Evolutionary conservation across 2,888 invertebrate genomes (phyloP).

Genomic region (Trachelus stipa): DNA sequence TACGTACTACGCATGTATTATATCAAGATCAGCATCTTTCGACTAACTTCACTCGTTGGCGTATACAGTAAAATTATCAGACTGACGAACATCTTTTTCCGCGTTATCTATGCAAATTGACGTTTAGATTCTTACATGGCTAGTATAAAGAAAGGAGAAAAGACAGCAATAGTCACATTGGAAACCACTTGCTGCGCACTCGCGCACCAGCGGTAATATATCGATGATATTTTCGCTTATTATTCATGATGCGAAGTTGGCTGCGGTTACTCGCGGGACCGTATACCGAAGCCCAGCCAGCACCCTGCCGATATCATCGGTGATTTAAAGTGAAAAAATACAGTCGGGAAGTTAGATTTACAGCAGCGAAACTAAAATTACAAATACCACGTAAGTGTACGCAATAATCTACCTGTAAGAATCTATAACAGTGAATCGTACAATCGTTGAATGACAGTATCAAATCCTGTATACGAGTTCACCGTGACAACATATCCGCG

Average conservation of each 20-base stretch:
- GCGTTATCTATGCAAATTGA: neutral
- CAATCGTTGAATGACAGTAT: neutral
- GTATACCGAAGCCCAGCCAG: constrained; percentile 22
- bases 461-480: neutral
- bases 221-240: constrained; percentile 50
- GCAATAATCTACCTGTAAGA: neutral
- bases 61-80: neutral
- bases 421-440: neutral
- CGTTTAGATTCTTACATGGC: neutral
- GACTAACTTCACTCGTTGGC: neutral
- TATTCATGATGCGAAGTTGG: constrained; percentile 58
- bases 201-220: constrained; percentile 23
- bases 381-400: neutral
- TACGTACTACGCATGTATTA: neutral
- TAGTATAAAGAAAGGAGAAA: constrained; percentile 8
- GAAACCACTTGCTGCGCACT: constrained; percentile 21
- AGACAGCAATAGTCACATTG: neutral
- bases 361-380: neutral
- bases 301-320: constrained; percentile 23
- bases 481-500: neutral
- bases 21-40: neutral
- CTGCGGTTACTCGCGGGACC: constrained; percentile 26
- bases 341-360: neutral
- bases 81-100: neutral
- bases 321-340: constrained; percentile 21